Conservation (phyloP, 2,888 invertebrate genomes). For the Heliconius cydno region DNA sequence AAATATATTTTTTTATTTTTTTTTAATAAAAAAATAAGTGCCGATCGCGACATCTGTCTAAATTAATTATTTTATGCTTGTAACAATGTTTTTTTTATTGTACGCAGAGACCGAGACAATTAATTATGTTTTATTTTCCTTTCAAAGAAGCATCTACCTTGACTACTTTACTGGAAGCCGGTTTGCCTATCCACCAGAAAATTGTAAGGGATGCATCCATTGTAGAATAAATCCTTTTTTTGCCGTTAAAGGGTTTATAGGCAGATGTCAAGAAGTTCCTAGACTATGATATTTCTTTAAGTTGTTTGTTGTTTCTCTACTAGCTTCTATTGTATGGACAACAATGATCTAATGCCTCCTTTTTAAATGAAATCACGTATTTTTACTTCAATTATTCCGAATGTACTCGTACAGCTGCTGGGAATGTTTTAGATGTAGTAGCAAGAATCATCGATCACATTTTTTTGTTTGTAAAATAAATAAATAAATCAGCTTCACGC, state of each 20-base stretch:
- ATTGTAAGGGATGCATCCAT: conserved; percentile 51
- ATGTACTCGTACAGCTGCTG: conserved; percentile 14
- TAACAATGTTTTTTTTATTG: background rate
- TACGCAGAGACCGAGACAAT: background rate
- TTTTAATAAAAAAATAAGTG: too few relatives aligned
- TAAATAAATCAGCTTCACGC: background rate
- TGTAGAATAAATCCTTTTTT: conserved; percentile 53
- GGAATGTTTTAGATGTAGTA: conserved; percentile 2
- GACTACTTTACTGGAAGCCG: conserved; percentile 25
- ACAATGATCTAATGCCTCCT: conserved; percentile 49
- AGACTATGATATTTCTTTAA: conserved; percentile 61
- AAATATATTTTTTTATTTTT: too few relatives aligned
- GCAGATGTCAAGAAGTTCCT: conserved; percentile 68
- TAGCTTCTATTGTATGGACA: conserved; percentile 53
- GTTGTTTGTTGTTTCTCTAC: conserved; percentile 56
- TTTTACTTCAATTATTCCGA: conserved; percentile 14
- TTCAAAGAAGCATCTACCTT: conserved; percentile 16
- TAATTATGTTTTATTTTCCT: conserved; percentile 12
- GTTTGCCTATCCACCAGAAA: conserved; percentile 51
- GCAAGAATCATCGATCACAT: conserved; percentile 2
- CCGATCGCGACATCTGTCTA: background rate
- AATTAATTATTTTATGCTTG: background rate
- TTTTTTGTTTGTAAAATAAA: background rate
- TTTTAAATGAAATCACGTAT: conserved; percentile 50
- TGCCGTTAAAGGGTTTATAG: conserved; percentile 59